Percentiles rank a stretch among this genome's conserved stretches.
Conservation (phyloP, 2,888 invertebrate species). For the Galerucella calmariensis region DNA sequence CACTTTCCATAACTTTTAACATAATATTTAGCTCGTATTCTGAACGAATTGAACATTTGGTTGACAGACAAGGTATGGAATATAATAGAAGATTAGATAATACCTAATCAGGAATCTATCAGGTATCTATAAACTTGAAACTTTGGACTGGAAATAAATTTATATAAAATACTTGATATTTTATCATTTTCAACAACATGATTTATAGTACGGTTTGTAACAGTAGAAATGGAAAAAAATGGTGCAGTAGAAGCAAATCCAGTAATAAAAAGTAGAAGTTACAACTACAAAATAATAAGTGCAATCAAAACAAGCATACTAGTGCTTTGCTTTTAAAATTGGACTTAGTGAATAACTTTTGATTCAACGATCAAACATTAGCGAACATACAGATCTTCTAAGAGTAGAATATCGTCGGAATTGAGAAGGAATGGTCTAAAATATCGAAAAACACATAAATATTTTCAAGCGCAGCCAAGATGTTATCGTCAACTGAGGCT, state of each 20-base stretch:
- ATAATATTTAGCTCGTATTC: not conserved
- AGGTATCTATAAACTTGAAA: conserved; percentile 11
- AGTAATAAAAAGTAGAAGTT: not conserved
- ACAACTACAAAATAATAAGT: no score
- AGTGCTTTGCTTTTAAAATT: no score
- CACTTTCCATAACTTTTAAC: conserved; percentile 45
- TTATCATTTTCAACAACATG: not conserved
- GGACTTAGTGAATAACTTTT: no score
- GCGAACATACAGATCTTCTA: no score
- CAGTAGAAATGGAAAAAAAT: not conserved
- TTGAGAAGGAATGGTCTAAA: no score
- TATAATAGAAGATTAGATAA: conserved; percentile 5
- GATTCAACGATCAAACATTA: no score
- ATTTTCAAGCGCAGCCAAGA: no score
- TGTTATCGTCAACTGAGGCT: no score
- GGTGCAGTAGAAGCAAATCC: not conserved
- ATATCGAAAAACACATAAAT: no score
- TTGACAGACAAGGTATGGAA: conserved; percentile 3
- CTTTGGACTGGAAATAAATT: not conserved
- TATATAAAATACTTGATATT: not conserved
- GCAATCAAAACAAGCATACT: no score
- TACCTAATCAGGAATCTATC: conserved; percentile 4
- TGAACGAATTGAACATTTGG: not conserved
- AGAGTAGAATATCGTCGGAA: no score
- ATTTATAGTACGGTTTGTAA: conserved; percentile 1